Evolutionary conservation across 2,888 invertebrate genomes (phyloP).

Genomic region (Linyphia triangularis): DNA sequence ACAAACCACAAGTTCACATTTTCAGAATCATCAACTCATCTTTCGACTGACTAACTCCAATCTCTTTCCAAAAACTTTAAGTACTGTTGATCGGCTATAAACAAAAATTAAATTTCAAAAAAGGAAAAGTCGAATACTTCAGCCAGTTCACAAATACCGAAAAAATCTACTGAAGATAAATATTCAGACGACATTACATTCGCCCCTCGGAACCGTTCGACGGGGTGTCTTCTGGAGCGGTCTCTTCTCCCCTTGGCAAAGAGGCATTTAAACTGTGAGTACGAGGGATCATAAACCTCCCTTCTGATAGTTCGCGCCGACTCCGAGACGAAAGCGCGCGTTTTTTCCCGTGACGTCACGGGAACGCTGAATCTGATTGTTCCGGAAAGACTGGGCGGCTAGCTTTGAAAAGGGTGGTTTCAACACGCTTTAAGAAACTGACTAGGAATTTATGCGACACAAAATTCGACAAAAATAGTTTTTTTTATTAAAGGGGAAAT

Average conservation of each 20-base stretch:
- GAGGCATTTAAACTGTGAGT: constrained; percentile 37
- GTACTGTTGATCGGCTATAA: no score
- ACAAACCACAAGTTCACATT: neutral
- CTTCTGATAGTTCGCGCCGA: constrained; percentile 4
- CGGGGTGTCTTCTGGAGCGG: constrained; percentile 2
- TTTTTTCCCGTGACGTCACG: constrained; percentile 26
- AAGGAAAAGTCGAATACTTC: neutral
- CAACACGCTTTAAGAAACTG: no score
- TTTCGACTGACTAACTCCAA: neutral
- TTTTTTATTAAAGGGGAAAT: no score
- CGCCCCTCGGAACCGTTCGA: neutral
- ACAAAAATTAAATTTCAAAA: no score
- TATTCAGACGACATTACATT: neutral
- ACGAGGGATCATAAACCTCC: constrained; percentile 35
- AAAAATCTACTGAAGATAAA: neutral
- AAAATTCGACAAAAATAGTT: no score
- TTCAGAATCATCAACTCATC: neutral
- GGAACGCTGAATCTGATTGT: constrained; percentile 32
- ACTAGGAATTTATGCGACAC: no score
- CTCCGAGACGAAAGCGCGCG: constrained; percentile 20
- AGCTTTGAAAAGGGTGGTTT: constrained; percentile 13
- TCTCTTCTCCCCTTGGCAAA: neutral
- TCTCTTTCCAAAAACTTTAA: neutral
- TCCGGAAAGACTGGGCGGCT: constrained; percentile 4
- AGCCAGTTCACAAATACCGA: neutral